Evolutionary conservation across 2,113 vertebrate genomes (phyloP).

Genomic region (Circaetus gallicus): DNA sequence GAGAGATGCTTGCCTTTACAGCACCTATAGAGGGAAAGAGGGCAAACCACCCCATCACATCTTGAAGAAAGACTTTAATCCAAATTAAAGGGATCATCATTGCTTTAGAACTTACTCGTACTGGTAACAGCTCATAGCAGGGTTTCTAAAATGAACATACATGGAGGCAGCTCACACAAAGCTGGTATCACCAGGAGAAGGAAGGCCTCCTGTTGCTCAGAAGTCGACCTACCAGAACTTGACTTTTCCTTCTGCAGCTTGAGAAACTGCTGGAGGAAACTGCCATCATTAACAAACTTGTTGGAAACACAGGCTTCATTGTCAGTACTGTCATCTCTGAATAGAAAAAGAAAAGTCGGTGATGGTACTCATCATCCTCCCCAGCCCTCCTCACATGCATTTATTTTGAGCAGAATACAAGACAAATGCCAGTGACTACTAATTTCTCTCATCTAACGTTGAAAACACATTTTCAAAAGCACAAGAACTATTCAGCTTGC

Average conservation of each 20-base stretch:
- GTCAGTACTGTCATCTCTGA: constrained; percentile 68
- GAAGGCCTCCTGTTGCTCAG: neutral
- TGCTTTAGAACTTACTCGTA: neutral
- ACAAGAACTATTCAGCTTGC: too few species aligned
- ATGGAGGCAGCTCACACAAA: neutral
- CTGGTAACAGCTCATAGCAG: neutral
- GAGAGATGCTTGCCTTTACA: neutral
- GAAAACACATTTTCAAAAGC: neutral
- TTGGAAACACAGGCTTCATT: constrained; percentile 76
- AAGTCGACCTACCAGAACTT: constrained; percentile 37
- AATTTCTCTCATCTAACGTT: rapidly evolving
- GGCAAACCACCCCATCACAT: neutral
- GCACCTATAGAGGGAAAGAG: neutral
- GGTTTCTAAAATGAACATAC: neutral
- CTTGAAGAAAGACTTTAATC: neutral
- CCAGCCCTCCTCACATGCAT: rapidly evolving
- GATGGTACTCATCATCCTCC: neutral
- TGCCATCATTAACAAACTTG: constrained; percentile 95
- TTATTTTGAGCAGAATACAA: neutral
- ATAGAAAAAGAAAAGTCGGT: neutral
- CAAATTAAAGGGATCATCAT: neutral
- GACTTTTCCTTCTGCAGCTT: constrained; percentile 90
- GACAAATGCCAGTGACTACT: rapidly evolving
- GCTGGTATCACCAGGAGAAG: neutral
- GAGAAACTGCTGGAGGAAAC: constrained; percentile 95